These are phyloP conservation scores for Philopedon plagiatum DNA, from an alignment of 2,888 invertebrate species.

Conservation along the genomic window DNA sequence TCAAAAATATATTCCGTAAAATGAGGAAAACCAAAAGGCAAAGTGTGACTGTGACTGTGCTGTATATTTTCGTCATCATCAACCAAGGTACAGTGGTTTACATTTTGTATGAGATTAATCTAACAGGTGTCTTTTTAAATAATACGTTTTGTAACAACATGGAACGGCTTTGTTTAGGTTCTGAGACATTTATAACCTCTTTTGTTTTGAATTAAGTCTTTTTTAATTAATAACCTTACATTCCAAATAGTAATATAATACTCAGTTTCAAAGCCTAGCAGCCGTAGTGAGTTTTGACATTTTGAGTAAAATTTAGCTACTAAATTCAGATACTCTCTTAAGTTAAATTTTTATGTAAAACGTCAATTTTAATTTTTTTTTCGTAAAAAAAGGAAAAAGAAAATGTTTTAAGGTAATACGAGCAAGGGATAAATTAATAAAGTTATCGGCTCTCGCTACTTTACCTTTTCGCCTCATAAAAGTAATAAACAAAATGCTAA, in stretches of 20 bases:
- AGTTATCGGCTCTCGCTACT: neutral
- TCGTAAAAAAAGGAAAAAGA: neutral
- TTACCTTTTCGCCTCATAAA: neutral
- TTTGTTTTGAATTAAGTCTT: neutral
- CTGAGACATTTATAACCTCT: slow-evolving; percentile 5
- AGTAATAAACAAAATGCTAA: neutral
- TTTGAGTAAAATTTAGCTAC: neutral
- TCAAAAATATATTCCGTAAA: neutral
- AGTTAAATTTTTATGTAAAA: neutral
- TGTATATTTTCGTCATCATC: slow-evolving; percentile 47
- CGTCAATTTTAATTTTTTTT: neutral
- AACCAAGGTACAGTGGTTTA: slow-evolving; percentile 40
- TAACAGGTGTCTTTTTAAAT: slow-evolving; percentile 45
- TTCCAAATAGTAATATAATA: no score
- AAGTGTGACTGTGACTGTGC: slow-evolving; percentile 43
- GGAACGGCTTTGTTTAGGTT: slow-evolving; percentile 43
- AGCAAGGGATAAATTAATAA: neutral
- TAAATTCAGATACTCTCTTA: no score
- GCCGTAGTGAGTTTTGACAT: slow-evolving; percentile 19
- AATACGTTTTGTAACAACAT: slow-evolving; percentile 36
- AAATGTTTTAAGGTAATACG: neutral
- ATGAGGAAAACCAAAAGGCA: slow-evolving; percentile 37
- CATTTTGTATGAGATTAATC: slow-evolving; percentile 19
- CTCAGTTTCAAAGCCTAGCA: slow-evolving; percentile 1
- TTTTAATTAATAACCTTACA: no score